Evolutionary conservation across 2,113 vertebrate species (phyloP).

Genomic region (Datnioides undecimradiatus): DNA sequence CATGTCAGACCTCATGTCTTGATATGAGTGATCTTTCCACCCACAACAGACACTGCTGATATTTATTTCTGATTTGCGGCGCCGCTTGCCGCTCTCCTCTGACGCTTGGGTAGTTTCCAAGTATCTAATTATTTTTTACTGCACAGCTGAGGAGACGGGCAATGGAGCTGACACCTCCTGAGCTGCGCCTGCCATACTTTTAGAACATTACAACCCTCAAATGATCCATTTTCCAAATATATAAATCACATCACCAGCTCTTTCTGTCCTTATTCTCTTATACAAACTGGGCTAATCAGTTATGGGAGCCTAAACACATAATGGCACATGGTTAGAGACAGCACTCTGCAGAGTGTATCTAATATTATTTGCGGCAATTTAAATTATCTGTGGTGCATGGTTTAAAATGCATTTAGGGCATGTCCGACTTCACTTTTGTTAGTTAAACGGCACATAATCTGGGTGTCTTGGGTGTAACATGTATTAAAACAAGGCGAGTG

Average conservation of each 20-base stretch:
- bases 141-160: slow-evolving; percentile 51
- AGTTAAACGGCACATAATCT: too few relatives aligned
- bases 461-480: too few relatives aligned
- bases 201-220: slow-evolving; percentile 38
- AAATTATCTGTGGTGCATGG: too few relatives aligned
- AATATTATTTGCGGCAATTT: neutral
- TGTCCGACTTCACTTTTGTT: too few relatives aligned
- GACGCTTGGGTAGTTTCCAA: slow-evolving; percentile 58
- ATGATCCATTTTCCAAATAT: slow-evolving; percentile 43
- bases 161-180: slow-evolving; percentile 45
- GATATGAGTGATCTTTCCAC: slow-evolving; percentile 22
- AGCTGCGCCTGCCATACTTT: slow-evolving; percentile 45
- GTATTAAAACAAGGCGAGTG: too few relatives aligned
- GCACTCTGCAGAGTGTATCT: neutral
- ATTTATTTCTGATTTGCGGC: slow-evolving; percentile 27
- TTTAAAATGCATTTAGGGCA: too few relatives aligned
- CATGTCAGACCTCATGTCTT: slow-evolving; percentile 16
- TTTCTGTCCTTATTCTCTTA: slow-evolving; percentile 5
- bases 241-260: slow-evolving; percentile 38
- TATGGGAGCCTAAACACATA: slow-evolving; percentile 9
- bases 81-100: slow-evolving; percentile 33
- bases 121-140: slow-evolving; percentile 65
- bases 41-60: slow-evolving; percentile 33
- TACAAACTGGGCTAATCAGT: slow-evolving; percentile 25
- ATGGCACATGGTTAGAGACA: neutral